phyloP scores from a whole-genome alignment of 2,888 invertebrate species.

The Fissipunctia ypsillon region DNA sequence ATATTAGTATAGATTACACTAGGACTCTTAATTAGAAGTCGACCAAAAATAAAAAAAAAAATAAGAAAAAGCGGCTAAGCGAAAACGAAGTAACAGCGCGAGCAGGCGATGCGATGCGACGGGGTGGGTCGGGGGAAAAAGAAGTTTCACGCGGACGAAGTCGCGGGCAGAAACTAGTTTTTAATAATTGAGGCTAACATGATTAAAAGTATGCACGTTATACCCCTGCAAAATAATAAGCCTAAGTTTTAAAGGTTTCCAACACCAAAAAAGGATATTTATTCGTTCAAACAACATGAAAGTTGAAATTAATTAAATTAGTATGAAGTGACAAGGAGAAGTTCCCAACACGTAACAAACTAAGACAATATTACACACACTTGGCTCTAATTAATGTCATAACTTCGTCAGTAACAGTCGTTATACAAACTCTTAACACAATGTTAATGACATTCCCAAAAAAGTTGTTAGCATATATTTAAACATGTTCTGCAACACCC shows the following conservation, averaged over 20 bases:
- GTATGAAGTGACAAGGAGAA: constrained; percentile 36
- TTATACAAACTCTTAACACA: constrained; percentile 20
- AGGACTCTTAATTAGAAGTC: no score
- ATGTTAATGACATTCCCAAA: constrained; percentile 26
- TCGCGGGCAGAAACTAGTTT: no score
- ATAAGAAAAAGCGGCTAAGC: no score
- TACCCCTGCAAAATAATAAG: not conserved
- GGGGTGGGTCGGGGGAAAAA: no score
- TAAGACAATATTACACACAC: constrained; percentile 53
- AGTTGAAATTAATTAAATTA: constrained; percentile 33
- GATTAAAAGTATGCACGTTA: not conserved
- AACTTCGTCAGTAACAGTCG: constrained; percentile 39
- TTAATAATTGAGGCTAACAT: not conserved
- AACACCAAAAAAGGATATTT: not conserved
- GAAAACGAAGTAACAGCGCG: no score
- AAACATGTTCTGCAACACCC: constrained; percentile 23
- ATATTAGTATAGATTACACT: no score
- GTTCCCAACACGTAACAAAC: constrained; percentile 41
- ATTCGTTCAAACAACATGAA: constrained; percentile 18
- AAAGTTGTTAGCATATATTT: constrained; percentile 24
- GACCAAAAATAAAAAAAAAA: no score
- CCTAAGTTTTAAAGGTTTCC: not conserved
- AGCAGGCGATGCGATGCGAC: no score
- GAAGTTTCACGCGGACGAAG: no score
- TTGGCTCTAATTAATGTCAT: constrained; percentile 46